Percentiles rank a stretch among this genome's conserved stretches.
Evolutionary conservation across 2,888 invertebrate species (phyloP).

Genomic region (Cephus sareptanus): DNA sequence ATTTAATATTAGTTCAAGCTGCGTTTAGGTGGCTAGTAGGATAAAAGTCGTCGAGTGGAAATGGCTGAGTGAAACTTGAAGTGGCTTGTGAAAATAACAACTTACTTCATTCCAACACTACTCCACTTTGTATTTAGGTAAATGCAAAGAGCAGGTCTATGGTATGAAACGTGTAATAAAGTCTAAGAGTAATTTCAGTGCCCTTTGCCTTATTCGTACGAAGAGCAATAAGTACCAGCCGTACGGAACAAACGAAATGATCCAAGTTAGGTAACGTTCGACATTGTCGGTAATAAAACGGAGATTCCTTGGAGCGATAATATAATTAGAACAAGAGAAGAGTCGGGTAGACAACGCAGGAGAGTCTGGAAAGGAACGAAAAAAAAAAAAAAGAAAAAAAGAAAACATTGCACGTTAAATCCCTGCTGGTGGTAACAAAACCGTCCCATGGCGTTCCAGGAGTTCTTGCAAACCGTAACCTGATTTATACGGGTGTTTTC

Average conservation of each 20-base stretch:
- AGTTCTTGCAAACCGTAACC: constrained; percentile 37
- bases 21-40: neutral
- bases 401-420: neutral
- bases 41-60: neutral
- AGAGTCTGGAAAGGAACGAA: neutral
- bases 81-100: neutral
- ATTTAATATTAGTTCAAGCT: neutral
- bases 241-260: neutral
- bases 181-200: neutral
- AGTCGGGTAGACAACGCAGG: neutral
- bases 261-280: neutral
- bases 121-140: no score
- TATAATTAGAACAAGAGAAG: neutral
- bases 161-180: neutral
- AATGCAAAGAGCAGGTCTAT: no score
- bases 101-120: neutral
- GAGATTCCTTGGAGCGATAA: neutral
- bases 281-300: neutral
- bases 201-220: neutral
- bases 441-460: constrained; percentile 31
- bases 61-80: neutral
- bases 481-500: constrained; percentile 55
- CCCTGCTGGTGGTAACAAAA: neutral
- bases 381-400: neutral
- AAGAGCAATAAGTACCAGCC: neutral